Conservation (phyloP, 2,888 invertebrate species). For the Pheosia gnoma region DNA sequence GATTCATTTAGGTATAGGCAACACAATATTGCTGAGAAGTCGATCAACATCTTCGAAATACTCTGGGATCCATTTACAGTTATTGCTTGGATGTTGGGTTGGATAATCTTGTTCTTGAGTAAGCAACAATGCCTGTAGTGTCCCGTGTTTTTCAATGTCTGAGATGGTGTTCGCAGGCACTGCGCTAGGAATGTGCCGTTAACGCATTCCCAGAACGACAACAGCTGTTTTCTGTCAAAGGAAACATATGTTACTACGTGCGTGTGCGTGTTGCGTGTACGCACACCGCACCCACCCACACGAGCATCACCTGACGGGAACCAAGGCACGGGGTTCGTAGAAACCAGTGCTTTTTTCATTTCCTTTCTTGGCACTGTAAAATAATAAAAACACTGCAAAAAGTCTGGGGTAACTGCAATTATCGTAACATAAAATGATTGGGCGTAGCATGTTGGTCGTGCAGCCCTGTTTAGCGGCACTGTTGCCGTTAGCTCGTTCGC, state of each 20-base stretch:
- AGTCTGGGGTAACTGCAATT: too few species aligned
- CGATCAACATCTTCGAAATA: too few species aligned
- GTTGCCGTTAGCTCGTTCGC: too few species aligned
- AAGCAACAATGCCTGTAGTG: neutral
- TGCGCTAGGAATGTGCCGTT: conserved; percentile 1
- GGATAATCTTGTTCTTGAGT: too few species aligned
- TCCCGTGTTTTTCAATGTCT: neutral
- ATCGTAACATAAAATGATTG: too few species aligned
- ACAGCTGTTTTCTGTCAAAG: conserved; percentile 18
- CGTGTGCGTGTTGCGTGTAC: neutral
- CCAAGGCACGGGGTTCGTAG: conserved; percentile 4
- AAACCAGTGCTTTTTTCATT: neutral
- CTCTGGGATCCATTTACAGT: too few species aligned
- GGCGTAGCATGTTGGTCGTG: too few species aligned
- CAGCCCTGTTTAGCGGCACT: too few species aligned
- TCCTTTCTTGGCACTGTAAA: neutral
- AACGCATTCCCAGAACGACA: conserved; percentile 9
- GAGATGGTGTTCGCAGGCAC: neutral
- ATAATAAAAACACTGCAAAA: too few species aligned
- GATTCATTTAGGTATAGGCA: too few species aligned
- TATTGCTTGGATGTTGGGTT: too few species aligned
- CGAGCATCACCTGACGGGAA: neutral
- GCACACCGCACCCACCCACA: neutral
- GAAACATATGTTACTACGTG: conserved; percentile 7
- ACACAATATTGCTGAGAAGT: too few species aligned